These are phyloP conservation scores for Vulpes ferrilata DNA, from an alignment of 2,113 vertebrate genomes.

Conservation along the genomic window DNA sequence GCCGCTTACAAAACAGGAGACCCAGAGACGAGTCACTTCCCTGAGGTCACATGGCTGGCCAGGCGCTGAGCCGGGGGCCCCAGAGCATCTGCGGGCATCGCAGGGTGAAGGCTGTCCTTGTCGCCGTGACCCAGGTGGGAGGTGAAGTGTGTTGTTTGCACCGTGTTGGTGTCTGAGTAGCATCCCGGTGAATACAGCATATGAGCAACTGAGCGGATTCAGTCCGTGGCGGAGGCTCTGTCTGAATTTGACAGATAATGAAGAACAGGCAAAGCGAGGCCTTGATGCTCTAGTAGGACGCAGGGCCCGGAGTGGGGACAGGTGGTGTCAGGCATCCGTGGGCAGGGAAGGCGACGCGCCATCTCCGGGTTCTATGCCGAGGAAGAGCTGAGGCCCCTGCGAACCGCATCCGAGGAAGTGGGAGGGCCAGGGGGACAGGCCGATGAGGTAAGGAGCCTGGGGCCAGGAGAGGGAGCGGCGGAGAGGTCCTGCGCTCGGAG, in stretches of 20 bases:
- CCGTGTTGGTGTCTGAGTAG: background rate
- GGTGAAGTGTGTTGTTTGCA: background rate
- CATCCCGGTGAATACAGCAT: too few species aligned
- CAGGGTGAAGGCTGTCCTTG: background rate
- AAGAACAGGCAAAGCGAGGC: background rate
- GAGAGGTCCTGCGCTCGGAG: rapidly evolving
- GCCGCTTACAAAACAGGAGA: background rate
- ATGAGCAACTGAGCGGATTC: background rate
- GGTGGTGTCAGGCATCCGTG: background rate
- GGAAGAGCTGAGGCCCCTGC: too few species aligned
- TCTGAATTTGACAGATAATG: background rate
- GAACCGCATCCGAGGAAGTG: background rate
- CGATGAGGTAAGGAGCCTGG: background rate
- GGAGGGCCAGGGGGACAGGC: background rate
- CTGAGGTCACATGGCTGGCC: background rate
- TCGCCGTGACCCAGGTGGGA: background rate
- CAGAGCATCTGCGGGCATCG: too few species aligned
- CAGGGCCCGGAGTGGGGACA: too few species aligned
- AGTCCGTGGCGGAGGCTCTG: background rate
- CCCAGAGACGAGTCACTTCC: background rate
- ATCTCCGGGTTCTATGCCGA: rapidly evolving
- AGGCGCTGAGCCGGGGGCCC: background rate
- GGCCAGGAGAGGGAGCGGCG: too few species aligned
- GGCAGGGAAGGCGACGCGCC: background rate
- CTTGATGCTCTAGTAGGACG: background rate